Evolutionary conservation across 2,797 vertebrate genomes (phyloP).

Genomic region (Bradypus variegatus): DNA sequence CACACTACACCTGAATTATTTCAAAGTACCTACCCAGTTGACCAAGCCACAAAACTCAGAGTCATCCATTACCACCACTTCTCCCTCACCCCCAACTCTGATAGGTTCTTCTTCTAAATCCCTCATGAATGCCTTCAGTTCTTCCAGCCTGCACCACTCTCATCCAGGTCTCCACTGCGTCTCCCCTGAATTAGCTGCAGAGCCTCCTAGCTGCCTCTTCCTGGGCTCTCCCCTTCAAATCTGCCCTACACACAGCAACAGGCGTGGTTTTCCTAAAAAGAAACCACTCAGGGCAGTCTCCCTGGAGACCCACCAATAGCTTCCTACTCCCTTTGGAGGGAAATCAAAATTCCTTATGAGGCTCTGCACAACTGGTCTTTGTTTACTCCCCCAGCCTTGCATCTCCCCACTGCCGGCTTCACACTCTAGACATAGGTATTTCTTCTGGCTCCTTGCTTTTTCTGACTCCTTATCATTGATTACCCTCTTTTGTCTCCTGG

Average conservation of each 20-base stretch:
- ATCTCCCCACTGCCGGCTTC: not conserved
- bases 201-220: not conserved
- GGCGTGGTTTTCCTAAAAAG: not conserved
- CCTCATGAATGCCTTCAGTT: not conserved
- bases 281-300: not conserved
- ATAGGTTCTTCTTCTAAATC: not conserved
- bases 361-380: not conserved
- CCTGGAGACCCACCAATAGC: not conserved
- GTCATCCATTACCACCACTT: not conserved
- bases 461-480: not conserved
- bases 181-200: not conserved
- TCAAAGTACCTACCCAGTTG: not conserved
- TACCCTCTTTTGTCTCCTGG: not conserved
- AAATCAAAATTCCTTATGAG: not conserved
- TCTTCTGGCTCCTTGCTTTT: not conserved
- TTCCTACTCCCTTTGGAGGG: not conserved
- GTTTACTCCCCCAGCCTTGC: not conserved
- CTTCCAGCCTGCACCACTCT: not conserved
- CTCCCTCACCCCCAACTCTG: not conserved
- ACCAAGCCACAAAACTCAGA: not conserved
- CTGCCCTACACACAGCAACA: not conserved
- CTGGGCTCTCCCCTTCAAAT: not conserved
- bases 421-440: not conserved
- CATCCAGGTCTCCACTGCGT: not conserved
- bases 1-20: not conserved